phyloP scores from a whole-genome alignment of 2,888 invertebrate genomes.

The Andricus curvator region DNA sequence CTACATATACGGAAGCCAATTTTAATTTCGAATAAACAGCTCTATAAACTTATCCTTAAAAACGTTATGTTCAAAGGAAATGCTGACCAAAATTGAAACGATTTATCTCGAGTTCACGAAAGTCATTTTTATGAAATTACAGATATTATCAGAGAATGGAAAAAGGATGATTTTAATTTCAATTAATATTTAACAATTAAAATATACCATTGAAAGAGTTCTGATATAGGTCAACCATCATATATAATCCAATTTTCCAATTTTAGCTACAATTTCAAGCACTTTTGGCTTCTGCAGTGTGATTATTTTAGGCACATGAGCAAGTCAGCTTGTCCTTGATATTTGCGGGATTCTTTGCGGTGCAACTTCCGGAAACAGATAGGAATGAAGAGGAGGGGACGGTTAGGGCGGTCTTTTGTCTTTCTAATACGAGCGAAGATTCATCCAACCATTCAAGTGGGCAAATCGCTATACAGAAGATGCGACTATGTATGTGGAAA shows the following conservation, averaged over 20 bases:
- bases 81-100: neutral
- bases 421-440: conserved; percentile 14
- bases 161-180: neutral
- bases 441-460: conserved; percentile 22
- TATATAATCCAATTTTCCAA: neutral
- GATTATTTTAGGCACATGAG: neutral
- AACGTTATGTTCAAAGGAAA: neutral
- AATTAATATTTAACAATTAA: neutral
- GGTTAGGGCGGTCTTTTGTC: conserved; percentile 11
- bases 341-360: conserved; percentile 27
- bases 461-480: neutral
- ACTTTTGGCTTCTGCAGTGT: neutral
- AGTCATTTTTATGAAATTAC: neutral
- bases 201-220: too few species aligned
- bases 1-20: neutral
- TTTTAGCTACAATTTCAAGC: conserved; percentile 1
- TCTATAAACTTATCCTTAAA: neutral
- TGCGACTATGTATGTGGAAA: conserved; percentile 7
- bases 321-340: conserved; percentile 24
- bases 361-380: conserved; percentile 37
- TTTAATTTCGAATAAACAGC: neutral
- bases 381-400: neutral
- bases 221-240: neutral
- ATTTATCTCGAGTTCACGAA: neutral
- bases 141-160: neutral